phyloP scores from a whole-genome alignment of 2,888 invertebrate species.

The Spodoptera picta region DNA sequence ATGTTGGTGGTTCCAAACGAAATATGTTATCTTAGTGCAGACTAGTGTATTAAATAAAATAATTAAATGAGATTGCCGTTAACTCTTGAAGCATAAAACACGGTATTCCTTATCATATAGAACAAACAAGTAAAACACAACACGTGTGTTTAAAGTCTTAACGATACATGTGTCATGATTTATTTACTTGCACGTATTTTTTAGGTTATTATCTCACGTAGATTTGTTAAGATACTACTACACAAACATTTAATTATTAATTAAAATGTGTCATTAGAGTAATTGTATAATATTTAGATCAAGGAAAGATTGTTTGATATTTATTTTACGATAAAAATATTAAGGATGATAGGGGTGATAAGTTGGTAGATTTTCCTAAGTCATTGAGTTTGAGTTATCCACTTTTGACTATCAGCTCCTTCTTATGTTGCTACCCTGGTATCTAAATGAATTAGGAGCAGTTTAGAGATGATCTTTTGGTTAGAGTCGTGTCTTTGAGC shows the following conservation, averaged over 20 bases:
- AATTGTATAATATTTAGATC: slow-evolving; percentile 42
- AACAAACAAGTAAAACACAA: slow-evolving; percentile 20
- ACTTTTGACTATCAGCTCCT: too few relatives aligned
- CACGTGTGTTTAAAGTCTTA: slow-evolving; percentile 3
- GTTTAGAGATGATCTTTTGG: too few relatives aligned
- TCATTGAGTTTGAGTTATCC: too few relatives aligned
- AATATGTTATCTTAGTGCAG: background rate
- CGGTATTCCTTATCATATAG: slow-evolving; percentile 25
- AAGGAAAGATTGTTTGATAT: slow-evolving; percentile 43
- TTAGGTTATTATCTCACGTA: slow-evolving; percentile 18
- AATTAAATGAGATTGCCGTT: slow-evolving; percentile 18
- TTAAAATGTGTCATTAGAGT: slow-evolving; percentile 27
- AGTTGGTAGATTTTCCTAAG: background rate
- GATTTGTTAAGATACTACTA: slow-evolving; percentile 17
- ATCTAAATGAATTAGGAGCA: too few relatives aligned
- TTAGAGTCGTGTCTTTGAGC: too few relatives aligned
- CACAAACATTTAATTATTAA: slow-evolving; percentile 24
- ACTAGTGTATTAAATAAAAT: slow-evolving; percentile 15
- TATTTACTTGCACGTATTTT: slow-evolving; percentile 32
- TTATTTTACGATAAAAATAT: slow-evolving; percentile 39
- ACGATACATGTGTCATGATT: slow-evolving; percentile 8
- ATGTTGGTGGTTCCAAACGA: too few relatives aligned
- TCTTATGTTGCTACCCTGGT: too few relatives aligned
- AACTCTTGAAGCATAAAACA: slow-evolving; percentile 28
- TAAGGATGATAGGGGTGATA: slow-evolving; percentile 21